A percentile compares a stretch with the other conserved stretches of the same genome.
phyloP scores from a whole-genome alignment of 2,113 vertebrate genomes.

The Caranx ignobilis region DNA sequence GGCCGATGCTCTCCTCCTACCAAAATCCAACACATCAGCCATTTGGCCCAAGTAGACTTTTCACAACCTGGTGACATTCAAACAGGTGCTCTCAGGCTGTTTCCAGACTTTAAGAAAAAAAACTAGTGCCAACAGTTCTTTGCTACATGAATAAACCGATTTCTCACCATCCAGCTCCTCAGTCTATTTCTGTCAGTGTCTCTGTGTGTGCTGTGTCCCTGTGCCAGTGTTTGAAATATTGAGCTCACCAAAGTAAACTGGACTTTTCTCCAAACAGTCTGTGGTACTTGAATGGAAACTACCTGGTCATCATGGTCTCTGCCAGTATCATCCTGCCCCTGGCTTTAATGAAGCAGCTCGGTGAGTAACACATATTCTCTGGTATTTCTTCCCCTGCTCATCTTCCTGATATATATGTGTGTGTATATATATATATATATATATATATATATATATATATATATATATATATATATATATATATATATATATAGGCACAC shows the following conservation, averaged over 20 bases:
- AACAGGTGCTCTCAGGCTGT: background rate
- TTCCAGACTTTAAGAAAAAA: background rate
- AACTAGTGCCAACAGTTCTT: background rate
- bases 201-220: constrained; percentile 55
- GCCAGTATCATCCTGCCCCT: constrained; percentile 90
- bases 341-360: constrained; percentile 97
- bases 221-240: constrained; percentile 45
- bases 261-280: constrained; percentile 81
- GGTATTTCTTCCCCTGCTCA: background rate
- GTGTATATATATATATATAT: background rate
- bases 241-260: constrained; percentile 57
- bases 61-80: constrained; percentile 6
- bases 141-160: background rate
- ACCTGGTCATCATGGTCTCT: constrained; percentile 95
- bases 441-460: no score
- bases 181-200: constrained; percentile 14
- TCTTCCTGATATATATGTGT: background rate
- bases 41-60: background rate
- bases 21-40: background rate
- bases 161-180: background rate
- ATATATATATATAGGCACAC: no score
- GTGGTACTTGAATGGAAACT: constrained; percentile 98
- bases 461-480: no score
- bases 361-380: constrained; percentile 84
- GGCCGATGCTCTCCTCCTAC: background rate